Percentiles rank a stretch among this genome's conserved stretches.
phyloP scores from a whole-genome alignment of 2,888 invertebrate species.

The Acleris cristana region DNA sequence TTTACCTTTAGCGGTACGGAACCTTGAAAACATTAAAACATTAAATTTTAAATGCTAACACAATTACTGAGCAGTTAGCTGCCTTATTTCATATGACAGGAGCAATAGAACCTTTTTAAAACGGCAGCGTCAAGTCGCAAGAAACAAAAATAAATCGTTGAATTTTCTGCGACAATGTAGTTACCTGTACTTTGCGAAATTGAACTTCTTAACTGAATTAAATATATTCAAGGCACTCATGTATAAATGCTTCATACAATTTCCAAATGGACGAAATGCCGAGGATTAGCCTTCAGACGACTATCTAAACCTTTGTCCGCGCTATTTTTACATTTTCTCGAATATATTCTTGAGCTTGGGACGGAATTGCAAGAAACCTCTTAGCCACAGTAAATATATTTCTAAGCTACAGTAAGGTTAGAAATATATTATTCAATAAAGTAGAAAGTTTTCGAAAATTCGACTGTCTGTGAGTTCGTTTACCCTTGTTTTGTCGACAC shows the following conservation, averaged over 20 bases:
- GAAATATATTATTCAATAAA: neutral
- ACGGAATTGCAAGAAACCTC: constrained; percentile 16
- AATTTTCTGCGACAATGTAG: no score
- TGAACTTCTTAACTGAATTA: neutral
- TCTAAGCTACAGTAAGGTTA: neutral
- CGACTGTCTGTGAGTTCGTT: no score
- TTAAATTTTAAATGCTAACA: no score
- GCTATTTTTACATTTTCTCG: constrained; percentile 21
- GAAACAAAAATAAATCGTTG: no score
- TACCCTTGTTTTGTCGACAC: no score
- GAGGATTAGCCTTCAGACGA: constrained; percentile 17
- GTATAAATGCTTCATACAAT: neutral
- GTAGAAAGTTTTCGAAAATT: neutral
- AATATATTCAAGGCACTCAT: neutral
- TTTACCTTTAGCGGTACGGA: no score
- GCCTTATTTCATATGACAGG: no score
- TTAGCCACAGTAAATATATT: constrained; percentile 25
- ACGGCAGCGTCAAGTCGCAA: no score
- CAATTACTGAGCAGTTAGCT: no score
- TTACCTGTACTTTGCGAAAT: no score
- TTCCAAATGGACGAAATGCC: neutral
- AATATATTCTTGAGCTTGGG: constrained; percentile 26
- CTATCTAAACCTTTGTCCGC: constrained; percentile 11
- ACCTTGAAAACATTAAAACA: no score
- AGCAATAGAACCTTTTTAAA: no score